A percentile compares a stretch with the other conserved stretches of the same genome.
Conservation (phyloP, 2,888 invertebrate species). For the Theristus sp. region DNA sequence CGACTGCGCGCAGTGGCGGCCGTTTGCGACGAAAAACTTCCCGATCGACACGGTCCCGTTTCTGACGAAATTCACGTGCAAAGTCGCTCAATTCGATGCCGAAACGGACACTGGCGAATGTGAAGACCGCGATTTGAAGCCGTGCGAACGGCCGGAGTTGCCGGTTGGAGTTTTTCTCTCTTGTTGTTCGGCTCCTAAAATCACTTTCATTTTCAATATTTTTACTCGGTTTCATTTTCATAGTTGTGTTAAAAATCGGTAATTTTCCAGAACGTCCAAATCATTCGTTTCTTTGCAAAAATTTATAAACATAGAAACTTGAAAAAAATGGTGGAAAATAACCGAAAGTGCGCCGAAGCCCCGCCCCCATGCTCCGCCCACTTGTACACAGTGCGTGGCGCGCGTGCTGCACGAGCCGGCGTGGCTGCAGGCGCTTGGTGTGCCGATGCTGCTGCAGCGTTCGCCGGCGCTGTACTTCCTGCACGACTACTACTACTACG, state of each 20-base stretch:
- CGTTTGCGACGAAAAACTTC: background rate
- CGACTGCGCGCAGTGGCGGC: constrained; percentile 31
- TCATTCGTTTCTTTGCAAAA: too few species aligned
- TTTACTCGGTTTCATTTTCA: background rate
- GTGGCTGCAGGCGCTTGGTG: constrained; percentile 23
- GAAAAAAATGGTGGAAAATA: too few species aligned
- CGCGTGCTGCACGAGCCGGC: constrained; percentile 13
- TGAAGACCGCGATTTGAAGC: background rate
- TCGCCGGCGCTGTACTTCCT: constrained; percentile 31
- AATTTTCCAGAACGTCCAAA: background rate
- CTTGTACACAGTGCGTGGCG: too few species aligned
- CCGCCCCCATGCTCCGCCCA: too few species aligned
- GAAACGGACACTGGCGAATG: background rate
- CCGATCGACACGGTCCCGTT: background rate
- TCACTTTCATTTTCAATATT: constrained; percentile 2
- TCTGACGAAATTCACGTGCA: background rate
- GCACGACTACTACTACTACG: constrained; percentile 26
- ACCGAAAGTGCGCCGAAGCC: too few species aligned
- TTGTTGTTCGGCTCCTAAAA: too few species aligned
- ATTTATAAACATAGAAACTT: too few species aligned
- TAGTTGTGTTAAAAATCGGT: background rate
- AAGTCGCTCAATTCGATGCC: too few species aligned
- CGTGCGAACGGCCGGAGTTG: background rate
- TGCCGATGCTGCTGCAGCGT: constrained; percentile 25
- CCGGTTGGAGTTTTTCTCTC: background rate